Base-by-base conservation (phyloP, 53 echinoderm and acorn worm species). In the Holothuria leucospilota region DNA sequence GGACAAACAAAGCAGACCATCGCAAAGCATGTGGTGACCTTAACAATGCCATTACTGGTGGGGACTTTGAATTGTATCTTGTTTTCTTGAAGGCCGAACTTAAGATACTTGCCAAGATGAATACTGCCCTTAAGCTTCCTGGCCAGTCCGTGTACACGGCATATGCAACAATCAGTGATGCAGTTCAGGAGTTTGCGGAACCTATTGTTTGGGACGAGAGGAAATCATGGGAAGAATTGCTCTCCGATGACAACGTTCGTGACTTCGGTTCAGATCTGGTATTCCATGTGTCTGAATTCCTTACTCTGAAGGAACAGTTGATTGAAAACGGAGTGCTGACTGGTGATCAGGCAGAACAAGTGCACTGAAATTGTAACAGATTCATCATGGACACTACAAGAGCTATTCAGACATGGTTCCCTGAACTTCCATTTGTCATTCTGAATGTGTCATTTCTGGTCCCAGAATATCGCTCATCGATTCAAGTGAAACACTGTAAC, bases 101-200 rank as follows among this genome's bases (percentile, higher is more conserved):
- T 12, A 71, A 71, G 71, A 71, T 30, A 29, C 71, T 71, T 39
- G 71, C 71, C 30, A 39, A 71, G 34, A 71, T 34, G 71, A 71
- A 71, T 39, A 20, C 71, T 13, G 71, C 71, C 40, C 38, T 39
- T 39, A 39, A 39, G 71, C 40, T 27, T 71, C 39, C 30, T 71
- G 71, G 71, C 10, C 71, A 71, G 9, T 71, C 71, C 40, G 34
- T 71, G 71, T 71, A 71, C 71, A 71, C 71, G 20, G 71, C 34
- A 29, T 71, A 71, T 39, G 20, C 71, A 29, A 71, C 34, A 71
- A 71, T 71, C 16, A 0, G 71, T 71, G 71, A 39, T 29, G 30
- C 71, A 29, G 40, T 71, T 39, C 39, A 29, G 30, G 71, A 71
- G 71, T 34, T 71, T 39, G 71, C 4, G 34, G 71, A 71, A 39